Evolutionary conservation across 2,113 vertebrate genomes (phyloP).

Genomic region (Nettapus auritus): DNA sequence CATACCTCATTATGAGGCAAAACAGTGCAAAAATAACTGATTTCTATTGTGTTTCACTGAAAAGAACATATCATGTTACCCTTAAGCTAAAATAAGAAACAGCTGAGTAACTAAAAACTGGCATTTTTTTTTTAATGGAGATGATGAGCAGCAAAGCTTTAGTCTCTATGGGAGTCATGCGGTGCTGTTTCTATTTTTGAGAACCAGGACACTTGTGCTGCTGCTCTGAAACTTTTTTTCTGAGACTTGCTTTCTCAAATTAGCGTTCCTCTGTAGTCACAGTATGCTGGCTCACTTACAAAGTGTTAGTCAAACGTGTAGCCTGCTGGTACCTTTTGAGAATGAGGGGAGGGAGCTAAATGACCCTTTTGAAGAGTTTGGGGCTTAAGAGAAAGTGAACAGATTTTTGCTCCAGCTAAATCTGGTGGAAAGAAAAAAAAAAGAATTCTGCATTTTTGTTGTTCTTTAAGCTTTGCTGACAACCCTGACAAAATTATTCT

Average conservation of each 20-base stretch:
- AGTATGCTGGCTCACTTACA: not conserved
- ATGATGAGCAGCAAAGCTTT: conserved; percentile 19
- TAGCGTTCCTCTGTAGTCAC: not conserved
- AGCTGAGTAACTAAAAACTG: conserved; percentile 36
- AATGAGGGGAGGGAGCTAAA: conserved; percentile 10
- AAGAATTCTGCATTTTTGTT: not conserved
- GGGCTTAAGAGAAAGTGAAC: not conserved
- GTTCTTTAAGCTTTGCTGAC: not conserved
- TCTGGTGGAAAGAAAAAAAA: not conserved
- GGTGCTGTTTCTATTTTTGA: conserved; percentile 44
- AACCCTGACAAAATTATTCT: not conserved
- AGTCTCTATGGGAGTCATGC: not conserved
- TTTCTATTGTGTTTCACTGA: conserved; percentile 12
- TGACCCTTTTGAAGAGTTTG: not conserved
- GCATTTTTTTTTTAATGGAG: not conserved
- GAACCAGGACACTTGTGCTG: conserved; percentile 33
- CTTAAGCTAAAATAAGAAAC: conserved; percentile 41
- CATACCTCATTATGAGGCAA: conserved; percentile 10
- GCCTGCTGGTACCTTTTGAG: not conserved
- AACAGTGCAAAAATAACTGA: conserved; percentile 14
- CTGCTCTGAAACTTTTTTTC: conserved; percentile 4
- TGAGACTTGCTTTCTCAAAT: conserved; percentile 26
- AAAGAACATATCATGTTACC: not conserved
- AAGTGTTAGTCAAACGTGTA: not conserved
- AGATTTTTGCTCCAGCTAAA: not conserved